Evolutionary conservation across 2,113 vertebrate genomes (phyloP).

Genomic region (Gadus chalcogrammus): DNA sequence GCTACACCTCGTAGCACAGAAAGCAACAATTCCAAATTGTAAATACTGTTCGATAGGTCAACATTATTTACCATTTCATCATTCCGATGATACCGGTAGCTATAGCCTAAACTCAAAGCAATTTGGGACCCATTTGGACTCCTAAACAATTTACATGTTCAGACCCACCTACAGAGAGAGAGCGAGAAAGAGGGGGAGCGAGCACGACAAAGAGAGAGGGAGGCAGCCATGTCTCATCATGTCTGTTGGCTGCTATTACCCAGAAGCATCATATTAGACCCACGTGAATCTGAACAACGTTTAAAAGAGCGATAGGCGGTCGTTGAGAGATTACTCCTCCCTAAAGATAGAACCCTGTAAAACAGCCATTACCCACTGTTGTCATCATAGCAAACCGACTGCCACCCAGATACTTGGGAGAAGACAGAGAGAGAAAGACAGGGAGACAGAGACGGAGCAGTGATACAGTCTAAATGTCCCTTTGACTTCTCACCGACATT

Average conservation of each 20-base stretch:
- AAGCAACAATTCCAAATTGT: not conserved
- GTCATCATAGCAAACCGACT: conserved; percentile 37
- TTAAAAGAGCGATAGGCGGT: conserved; percentile 51
- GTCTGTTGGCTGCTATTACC: conserved; percentile 49
- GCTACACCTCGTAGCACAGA: conserved; percentile 32
- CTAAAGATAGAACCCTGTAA: conserved; percentile 39
- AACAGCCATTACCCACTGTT: conserved; percentile 46
- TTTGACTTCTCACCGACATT: not conserved
- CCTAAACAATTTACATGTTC: not conserved
- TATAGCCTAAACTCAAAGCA: not conserved
- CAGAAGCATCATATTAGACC: conserved; percentile 32
- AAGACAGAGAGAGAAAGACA: not conserved
- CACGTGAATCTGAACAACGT: conserved; percentile 47
- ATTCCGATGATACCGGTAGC: not conserved
- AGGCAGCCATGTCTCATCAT: conserved; percentile 40
- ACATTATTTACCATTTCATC: not conserved
- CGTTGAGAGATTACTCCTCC: conserved; percentile 47
- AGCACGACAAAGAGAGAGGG: not conserved
- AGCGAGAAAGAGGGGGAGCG: no score
- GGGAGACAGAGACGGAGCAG: no score
- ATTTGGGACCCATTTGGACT: no score
- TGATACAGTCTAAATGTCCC: no score
- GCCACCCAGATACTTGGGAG: conserved; percentile 51
- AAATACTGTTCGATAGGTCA: no score
- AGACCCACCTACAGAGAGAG: not conserved